Evolutionary conservation across 2,888 invertebrate species (phyloP), one percentile per base, ranked within the genome.

Genomic region (Hoplodrina blanda): DNA sequence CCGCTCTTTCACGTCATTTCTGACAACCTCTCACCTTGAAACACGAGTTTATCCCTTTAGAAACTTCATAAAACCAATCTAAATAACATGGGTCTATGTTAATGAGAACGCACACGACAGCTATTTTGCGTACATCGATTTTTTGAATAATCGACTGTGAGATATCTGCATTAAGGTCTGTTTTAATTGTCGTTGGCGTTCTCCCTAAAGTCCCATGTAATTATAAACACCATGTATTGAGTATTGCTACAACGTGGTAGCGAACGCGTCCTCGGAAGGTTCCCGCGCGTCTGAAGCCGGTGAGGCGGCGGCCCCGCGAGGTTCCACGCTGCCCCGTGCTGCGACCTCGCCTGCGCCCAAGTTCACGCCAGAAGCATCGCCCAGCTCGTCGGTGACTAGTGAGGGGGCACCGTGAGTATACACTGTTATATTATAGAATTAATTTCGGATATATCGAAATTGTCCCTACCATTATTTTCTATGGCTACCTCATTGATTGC

Each of bases 331-430:
- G 61, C 96, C 95, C 0, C 89, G 95, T 4, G 93, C 94, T 2
- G 96, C 94, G 2, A 93, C 94, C 0, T 94, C 94, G 30, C 94
- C 94, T 3, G 93, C 94, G 52, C 95, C 93, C 77, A 98, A 98
- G 94, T 98, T 97, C 93, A 97, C 98, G 68, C 98, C 98, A 50
- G 98, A 98, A 85, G 98, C 98, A 62, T 98, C 98, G 81, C 98
- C 98, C 78, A 98, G 98, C 89, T 98, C 98, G 79, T 98, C 98
- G 67, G 98, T 98, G 67, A 98, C 98, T 49, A 98, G 98, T 87
- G 98, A 98, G 87, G 98, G 97, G 78, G 97, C 97, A 69, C 97
- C 97, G 97, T 97, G 84, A 94, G 95, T 93, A 73, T 8, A 44
- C 33, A 37, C 5, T 0, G 6, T 11, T 37, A 5, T 20, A 41